Evolutionary conservation across 2,113 vertebrate species (phyloP), one percentile per base, ranked within the genome.

Genomic region (Dolichallabes microphthalmus): DNA sequence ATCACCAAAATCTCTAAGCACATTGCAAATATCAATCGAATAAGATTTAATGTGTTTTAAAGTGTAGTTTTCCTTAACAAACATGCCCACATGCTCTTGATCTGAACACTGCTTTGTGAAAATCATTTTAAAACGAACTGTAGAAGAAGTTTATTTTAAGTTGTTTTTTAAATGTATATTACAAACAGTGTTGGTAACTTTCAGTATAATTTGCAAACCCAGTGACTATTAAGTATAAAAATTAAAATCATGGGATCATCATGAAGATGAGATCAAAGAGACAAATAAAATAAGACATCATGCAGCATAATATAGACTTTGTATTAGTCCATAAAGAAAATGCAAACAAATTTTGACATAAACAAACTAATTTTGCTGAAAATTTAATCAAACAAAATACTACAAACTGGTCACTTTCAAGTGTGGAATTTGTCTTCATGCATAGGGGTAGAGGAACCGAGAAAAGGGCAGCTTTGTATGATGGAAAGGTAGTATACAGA

Each of bases 331-430:
- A 77, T 61, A 55, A 61, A n/a, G 45, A 63, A 85, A 85, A 35
- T 58, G n/a, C 64, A 53, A 20, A n/a, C n/a, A n/a, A n/a, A n/a
- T n/a, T n/a, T n/a, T n/a, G n/a, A n/a, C n/a, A n/a, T n/a, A n/a
- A n/a, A n/a, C n/a, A n/a, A n/a, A n/a, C n/a, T n/a, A n/a, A 69
- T 32, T 71, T 73, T 61, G 39, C 61, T 66, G 74, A 63, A 84
- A 32, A 84, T 50, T 19, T 68, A 78, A 78, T 77, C 83, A 84
- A 50, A 84, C 45, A 78, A 66, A 63, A 57, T 84, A 73, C n/a
- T n/a, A n/a, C n/a, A n/a, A n/a, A n/a, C n/a, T n/a, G n/a, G n/a
- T n/a, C n/a, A n/a, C n/a, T n/a, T n/a, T n/a, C n/a, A n/a, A n/a
- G n/a, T n/a, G n/a, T n/a, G n/a, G n/a, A n/a, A n/a, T n/a, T n/a